Evolutionary conservation across 1,140 invertebrate species (phyloP), one percentile per base, ranked within the genome.

Genomic region (Arctopsyche grandis): DNA sequence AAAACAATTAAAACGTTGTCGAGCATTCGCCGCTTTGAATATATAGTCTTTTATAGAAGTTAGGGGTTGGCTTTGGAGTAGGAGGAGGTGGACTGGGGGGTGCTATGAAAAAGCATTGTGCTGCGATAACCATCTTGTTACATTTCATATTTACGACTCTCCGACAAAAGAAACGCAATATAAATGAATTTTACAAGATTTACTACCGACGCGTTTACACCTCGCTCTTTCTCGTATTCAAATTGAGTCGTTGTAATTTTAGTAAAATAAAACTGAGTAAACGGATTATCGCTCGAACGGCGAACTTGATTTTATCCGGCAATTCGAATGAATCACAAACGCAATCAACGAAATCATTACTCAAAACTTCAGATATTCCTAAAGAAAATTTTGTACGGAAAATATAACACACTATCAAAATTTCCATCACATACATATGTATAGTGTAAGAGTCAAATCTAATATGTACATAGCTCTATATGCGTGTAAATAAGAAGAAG

Each of bases 1-100:
- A 79, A 43, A 60, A 75, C 78, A 79, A 74, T 79, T 73, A 79
- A 74, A 78, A 78, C 44, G 66, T 78, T 77, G 12, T 3, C 48
- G 48, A 38, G 10, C 48, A 16, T 52, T 52, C 48, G 10, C 29
- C 56, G 14, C 56, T 5, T 21, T 10, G 24, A 66, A 66, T 14
- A 22, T 66, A 22, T 52, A 52, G 48, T 52, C 48, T 16, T 52
- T 52, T 52, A 14, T 12, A 12, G 48, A 12, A 16, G 48, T 52
- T 66, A 21, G 38, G 69, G 69, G 69, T 29, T 46, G 69, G 44
- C n/a, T 46, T 46, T 19, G n/a, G n/a, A 5, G 14, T 16, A 5
- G 12, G 26, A 10, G 63, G 22, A 16, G 9, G 10, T 5, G 9
- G 21, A 5, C 1, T 19, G 24, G 66, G 22, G 26, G 66, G 22